phyloP scores from a whole-genome alignment of 2,797 vertebrate genomes.

The Columba guinea region DNA sequence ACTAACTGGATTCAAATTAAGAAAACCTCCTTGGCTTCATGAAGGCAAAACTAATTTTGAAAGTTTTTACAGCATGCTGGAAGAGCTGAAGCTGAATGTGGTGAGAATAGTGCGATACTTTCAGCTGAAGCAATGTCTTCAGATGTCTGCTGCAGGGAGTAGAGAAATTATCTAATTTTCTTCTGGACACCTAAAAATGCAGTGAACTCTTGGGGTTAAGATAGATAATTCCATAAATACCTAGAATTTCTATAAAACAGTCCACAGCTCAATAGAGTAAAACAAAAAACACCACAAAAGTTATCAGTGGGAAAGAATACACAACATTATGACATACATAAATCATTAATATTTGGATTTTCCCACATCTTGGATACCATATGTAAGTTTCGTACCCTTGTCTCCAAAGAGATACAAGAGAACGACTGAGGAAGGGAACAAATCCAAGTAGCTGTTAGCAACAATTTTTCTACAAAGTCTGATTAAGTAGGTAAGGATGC shows the following conservation, averaged over 20 bases:
- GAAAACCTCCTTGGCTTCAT: not conserved
- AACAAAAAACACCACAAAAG: not conserved
- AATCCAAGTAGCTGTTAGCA: not conserved
- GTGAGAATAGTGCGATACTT: not conserved
- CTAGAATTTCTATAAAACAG: not conserved
- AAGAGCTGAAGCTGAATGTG: not conserved
- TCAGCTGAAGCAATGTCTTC: not conserved
- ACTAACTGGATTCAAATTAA: not conserved
- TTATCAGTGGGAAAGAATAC: not conserved
- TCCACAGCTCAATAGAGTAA: not conserved
- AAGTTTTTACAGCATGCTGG: rapidly evolving
- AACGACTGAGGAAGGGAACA: not conserved
- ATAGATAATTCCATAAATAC: not conserved
- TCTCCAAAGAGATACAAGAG: not conserved
- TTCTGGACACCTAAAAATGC: not conserved
- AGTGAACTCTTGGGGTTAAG: not conserved
- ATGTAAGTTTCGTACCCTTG: not conserved
- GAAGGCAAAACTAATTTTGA: not conserved
- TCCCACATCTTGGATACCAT: not conserved
- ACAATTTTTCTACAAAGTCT: not conserved
- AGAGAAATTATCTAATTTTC: not conserved
- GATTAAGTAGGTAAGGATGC: not conserved
- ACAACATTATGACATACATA: not conserved
- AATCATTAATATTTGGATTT: not conserved
- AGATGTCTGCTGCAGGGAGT: not conserved